Base-by-base conservation (phyloP, 2,113 vertebrate species). In the Pelusios castaneus region DNA sequence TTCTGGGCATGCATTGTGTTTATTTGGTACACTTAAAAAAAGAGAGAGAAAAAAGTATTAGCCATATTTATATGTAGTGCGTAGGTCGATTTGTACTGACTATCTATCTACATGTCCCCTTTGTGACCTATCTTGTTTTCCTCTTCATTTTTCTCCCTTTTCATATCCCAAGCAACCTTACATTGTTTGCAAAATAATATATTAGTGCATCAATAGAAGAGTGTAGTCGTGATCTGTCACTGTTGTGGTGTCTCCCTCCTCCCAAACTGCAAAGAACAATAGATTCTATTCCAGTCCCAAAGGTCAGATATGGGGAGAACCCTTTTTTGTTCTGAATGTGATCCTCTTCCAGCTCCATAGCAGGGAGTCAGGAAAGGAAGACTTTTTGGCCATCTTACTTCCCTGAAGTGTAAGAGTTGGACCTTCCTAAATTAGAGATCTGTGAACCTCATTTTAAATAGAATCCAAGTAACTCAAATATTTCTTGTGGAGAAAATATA, bases 401-500 rank as follows among this genome's bases (percentile, higher is more conserved):
- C 87, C 77, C 47, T 87, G 77, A 77, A 63, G 52, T 73, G 49
- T 54, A 45, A 83, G 91, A 83, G 84, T 52, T 77, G n/a, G 10
- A 52, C 89, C 89, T 88, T 89, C 91, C 84, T 54, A 85, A 52
- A 80, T 90, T 63, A 94, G 94, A 85, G 90, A 73, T 58, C 92
- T 94, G 47, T 85, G 73, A 73, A 87, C 56, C 87, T 91, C 43
- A 5, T 91, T 94, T 94, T 92, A 79, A 81, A 82, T 16, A 77
- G 90, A 89, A 87, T 95, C 38, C 43, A 82, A 29, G 87, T 90
- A 95, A 96, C 94, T 97, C 89, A 94, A 92, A 77, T 90, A 85
- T 89, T 90, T 96, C 90, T 84, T 21, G 85, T 90, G 95, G 94
- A 45, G 41, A 0, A 0, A 89, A 88, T 70, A 38, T 8, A 38